These are phyloP conservation scores for Calosoma granatense DNA, from an alignment of 1,140 invertebrate genomes.

Conservation along the genomic window DNA sequence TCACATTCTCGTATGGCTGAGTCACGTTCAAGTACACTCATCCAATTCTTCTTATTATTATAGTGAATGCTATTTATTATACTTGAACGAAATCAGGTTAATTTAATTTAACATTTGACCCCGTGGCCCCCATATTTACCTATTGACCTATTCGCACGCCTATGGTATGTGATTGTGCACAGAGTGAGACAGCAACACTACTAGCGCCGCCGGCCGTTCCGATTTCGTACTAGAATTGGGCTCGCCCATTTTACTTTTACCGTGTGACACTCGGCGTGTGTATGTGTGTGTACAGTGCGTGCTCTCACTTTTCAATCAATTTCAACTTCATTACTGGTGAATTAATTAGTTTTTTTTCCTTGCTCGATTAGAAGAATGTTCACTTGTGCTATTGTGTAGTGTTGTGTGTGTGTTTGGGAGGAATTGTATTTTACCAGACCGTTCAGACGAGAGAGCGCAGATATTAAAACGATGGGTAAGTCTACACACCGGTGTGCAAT, in stretches of 20 bases:
- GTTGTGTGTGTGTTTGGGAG: too few species aligned
- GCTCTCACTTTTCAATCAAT: constrained; percentile 6
- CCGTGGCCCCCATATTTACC: background rate
- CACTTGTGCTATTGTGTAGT: background rate
- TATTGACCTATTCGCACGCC: constrained; percentile 7
- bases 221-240: background rate
- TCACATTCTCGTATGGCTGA: too few species aligned
- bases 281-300: background rate
- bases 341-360: background rate
- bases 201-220: background rate
- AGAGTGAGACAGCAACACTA: too few species aligned
- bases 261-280: background rate
- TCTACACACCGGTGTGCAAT: too few species aligned
- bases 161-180: background rate
- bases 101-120: background rate
- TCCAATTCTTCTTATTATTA: too few species aligned
- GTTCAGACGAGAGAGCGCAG: too few species aligned
- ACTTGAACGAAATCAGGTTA: background rate
- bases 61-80: too few species aligned
- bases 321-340: background rate
- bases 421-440: too few species aligned
- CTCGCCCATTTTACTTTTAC: constrained; percentile 7
- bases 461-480: too few species aligned
- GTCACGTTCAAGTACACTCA: too few species aligned
- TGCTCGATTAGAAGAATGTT: background rate